A percentile compares a stretch with the other conserved stretches of the same genome.
These are phyloP conservation scores for Hybos culiciformis DNA, from an alignment of 2,888 invertebrate species.

Conservation along the genomic window DNA sequence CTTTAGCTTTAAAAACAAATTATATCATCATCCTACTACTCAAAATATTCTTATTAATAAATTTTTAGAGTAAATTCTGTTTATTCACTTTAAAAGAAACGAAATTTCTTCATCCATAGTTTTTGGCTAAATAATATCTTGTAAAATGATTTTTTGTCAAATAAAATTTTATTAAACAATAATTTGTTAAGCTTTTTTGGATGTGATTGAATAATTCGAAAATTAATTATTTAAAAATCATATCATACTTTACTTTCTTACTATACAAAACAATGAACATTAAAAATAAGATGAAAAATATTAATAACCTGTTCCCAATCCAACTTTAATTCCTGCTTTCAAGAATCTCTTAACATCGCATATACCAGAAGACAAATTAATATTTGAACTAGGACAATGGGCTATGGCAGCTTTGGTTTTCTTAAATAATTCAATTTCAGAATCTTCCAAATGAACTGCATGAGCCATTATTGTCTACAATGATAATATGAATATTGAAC, in stretches of 20 bases:
- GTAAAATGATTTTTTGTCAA: too few relatives aligned
- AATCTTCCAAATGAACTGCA: constrained; percentile 57
- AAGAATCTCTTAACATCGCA: constrained; percentile 60
- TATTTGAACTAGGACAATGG: constrained; percentile 82
- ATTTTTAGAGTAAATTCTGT: too few relatives aligned
- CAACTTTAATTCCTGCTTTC: constrained; percentile 53
- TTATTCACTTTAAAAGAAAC: too few relatives aligned
- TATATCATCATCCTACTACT: too few relatives aligned
- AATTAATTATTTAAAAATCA: too few relatives aligned
- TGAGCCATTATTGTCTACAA: constrained; percentile 62
- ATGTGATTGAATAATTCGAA: too few relatives aligned
- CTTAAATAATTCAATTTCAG: constrained; percentile 51
- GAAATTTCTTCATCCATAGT: too few relatives aligned
- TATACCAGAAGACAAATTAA: constrained; percentile 62
- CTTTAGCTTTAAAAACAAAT: too few relatives aligned
- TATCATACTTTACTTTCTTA: neutral
- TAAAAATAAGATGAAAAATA: neutral
- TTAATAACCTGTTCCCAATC: constrained; percentile 66
- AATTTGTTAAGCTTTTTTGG: too few relatives aligned
- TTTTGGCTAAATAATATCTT: too few relatives aligned
- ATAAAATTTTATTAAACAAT: constrained; percentile 6
- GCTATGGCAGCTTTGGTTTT: constrained; percentile 52
- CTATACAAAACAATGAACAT: neutral
- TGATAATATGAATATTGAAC: constrained; percentile 8
- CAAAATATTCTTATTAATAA: too few relatives aligned